Percentiles rank a stretch among this genome's conserved stretches.
Evolutionary conservation across 2,888 invertebrate genomes (phyloP).

Genomic region (Gari tellinella): DNA sequence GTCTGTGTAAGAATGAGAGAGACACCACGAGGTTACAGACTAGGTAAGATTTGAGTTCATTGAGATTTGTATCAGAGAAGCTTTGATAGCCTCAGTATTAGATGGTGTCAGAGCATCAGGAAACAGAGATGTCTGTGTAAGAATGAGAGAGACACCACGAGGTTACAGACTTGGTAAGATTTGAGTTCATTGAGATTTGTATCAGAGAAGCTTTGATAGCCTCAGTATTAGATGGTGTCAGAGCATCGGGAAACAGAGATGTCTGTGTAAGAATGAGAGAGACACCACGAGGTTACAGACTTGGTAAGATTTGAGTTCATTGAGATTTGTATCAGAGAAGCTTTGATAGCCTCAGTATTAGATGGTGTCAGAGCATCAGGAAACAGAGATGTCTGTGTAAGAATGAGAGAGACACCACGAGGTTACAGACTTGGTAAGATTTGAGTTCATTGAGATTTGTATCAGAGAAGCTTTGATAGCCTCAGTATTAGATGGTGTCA

Average conservation of each 20-base stretch:
- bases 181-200: no score
- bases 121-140: conserved; percentile 97
- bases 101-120: conserved; percentile 99
- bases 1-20: conserved; percentile 95
- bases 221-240: conserved; percentile 97
- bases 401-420: conserved; percentile 92
- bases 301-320: no score
- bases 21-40: conserved; percentile 93
- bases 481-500: conserved; percentile 97
- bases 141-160: conserved; percentile 92
- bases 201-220: conserved; percentile 97
- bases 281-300: conserved; percentile 93
- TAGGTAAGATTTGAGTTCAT: conserved; percentile 83
- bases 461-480: conserved; percentile 98
- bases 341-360: conserved; percentile 95
- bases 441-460: no score
- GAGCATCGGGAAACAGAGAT: conserved; percentile 98
- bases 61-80: conserved; percentile 77
- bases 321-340: conserved; percentile 92
- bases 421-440: conserved; percentile 91
- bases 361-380: conserved; percentile 99
- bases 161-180: conserved; percentile 91
- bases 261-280: conserved; percentile 95
- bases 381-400: conserved; percentile 97
- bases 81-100: conserved; percentile 95